These are phyloP conservation scores for Apeltes quadracus DNA, from an alignment of 2,113 vertebrate genomes.

Conservation along the genomic window DNA sequence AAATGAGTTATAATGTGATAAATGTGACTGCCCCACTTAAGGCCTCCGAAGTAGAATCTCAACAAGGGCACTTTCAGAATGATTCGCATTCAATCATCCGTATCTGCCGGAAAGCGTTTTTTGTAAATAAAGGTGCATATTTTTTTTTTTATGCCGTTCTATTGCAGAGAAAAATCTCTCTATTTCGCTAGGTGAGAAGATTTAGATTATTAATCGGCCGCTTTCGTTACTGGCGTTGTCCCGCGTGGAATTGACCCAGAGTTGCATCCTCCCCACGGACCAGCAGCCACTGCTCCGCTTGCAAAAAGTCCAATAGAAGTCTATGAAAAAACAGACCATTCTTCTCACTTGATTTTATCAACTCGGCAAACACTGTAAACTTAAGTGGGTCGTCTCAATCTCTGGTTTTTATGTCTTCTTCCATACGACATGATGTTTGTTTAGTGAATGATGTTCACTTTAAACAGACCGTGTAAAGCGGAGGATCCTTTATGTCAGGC, in stretches of 20 bases:
- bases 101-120: not conserved
- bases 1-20: no score
- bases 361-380: not conserved
- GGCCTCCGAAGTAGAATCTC: not conserved
- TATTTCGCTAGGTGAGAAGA: not conserved
- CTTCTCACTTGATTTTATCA: not conserved
- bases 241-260: not conserved
- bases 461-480: not conserved
- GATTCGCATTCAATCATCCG: conserved; percentile 11
- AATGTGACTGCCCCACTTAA: conserved; percentile 23
- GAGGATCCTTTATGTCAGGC: not conserved
- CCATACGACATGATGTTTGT: not conserved
- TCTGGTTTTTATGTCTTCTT: not conserved
- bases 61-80: conserved; percentile 7
- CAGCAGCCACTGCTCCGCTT: not conserved
- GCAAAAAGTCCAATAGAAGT: not conserved
- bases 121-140: conserved; percentile 18
- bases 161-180: not conserved
- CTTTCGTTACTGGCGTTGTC: not conserved
- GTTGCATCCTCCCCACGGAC: not conserved
- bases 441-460: not conserved
- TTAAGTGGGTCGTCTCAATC: not conserved
- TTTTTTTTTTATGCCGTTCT: not conserved
- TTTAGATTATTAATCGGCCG: not conserved
- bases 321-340: not conserved